Evolutionary conservation across 2,888 invertebrate species (phyloP), one percentile per base, ranked within the genome.

Genomic region (Platypus cylindrus): DNA sequence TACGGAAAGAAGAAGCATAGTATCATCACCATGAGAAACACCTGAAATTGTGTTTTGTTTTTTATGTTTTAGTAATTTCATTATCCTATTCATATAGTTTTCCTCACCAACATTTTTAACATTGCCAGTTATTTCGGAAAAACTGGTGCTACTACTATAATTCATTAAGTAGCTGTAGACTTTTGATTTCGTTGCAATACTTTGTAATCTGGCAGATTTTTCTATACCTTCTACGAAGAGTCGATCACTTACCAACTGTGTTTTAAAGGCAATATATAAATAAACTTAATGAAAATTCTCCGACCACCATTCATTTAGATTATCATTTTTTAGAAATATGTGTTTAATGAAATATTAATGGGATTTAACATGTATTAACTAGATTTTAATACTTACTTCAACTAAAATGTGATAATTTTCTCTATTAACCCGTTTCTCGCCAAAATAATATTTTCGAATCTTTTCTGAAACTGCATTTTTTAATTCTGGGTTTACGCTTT

Each of bases 121-220:
- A 7, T 69, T 68, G 1, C 56, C 48, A 1, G 73, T 65, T 5
- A 58, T n/a, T 32, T 70, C 62, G 2, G 72, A 70, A 9, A 73
- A 53, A 48, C 79, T 79, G 36, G 56, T 51, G n/a, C 59, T 57
- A 0, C 72, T 72, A 31, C 72, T 66, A 57, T 70, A 75, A 3
- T 68, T 59, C 53, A 73, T 82, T n/a, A 70, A 64, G 52, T 78
- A 80, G 38, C 71, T 63, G 59, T 73, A 76, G 3, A 75, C 69
- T 0, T 78, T 73, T 41, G 71, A 70, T 9, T 64, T 60, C 1
- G 68, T 67, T 24, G 60, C 61, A 11, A 59, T 50, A 0, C 75
- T 69, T 49, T 78, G 77, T 29, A 74, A 48, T 44, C 68, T 67
- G 1, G 74, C 69, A n/a, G 73, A 60, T 40, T 66, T 67, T 27